Conservation (phyloP, 2,888 invertebrate species). For the Stenodera caucasica region DNA sequence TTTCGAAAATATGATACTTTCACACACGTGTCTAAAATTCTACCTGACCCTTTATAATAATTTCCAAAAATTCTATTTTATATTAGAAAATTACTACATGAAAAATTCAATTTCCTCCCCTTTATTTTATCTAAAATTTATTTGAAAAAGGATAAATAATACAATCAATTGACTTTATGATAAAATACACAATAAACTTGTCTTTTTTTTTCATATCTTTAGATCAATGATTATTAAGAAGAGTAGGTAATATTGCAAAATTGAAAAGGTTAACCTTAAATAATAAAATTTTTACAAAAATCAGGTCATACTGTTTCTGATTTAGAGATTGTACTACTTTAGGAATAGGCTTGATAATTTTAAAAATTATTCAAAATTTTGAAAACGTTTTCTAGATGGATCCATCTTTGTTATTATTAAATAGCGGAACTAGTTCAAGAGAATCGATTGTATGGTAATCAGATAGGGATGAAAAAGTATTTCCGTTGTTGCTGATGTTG, state of each 20-base stretch:
- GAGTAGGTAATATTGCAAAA: not conserved
- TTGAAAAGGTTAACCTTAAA: not conserved
- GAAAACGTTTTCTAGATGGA: too few relatives aligned
- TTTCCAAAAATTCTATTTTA: too few relatives aligned
- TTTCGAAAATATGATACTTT: not conserved
- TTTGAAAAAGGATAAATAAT: too few relatives aligned
- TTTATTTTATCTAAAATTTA: too few relatives aligned
- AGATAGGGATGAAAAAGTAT: slow-evolving; percentile 23
- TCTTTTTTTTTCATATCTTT: too few relatives aligned
- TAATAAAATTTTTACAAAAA: not conserved
- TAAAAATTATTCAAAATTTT: too few relatives aligned
- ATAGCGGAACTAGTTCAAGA: slow-evolving; percentile 31
- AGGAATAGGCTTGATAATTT: too few relatives aligned
- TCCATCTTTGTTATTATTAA: slow-evolving; percentile 8
- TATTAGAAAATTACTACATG: too few relatives aligned
- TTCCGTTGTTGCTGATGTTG: slow-evolving; percentile 22
- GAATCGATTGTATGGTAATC: slow-evolving; percentile 32
- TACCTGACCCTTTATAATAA: not conserved
- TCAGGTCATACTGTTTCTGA: not conserved
- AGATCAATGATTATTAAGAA: not conserved
- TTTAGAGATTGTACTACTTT: too few relatives aligned
- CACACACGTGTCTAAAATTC: not conserved
- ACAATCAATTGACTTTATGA: too few relatives aligned
- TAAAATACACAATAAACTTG: too few relatives aligned
- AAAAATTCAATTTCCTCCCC: too few relatives aligned